phyloP scores from a whole-genome alignment of 2,888 invertebrate genomes.

The Dryomyza anilis region DNA sequence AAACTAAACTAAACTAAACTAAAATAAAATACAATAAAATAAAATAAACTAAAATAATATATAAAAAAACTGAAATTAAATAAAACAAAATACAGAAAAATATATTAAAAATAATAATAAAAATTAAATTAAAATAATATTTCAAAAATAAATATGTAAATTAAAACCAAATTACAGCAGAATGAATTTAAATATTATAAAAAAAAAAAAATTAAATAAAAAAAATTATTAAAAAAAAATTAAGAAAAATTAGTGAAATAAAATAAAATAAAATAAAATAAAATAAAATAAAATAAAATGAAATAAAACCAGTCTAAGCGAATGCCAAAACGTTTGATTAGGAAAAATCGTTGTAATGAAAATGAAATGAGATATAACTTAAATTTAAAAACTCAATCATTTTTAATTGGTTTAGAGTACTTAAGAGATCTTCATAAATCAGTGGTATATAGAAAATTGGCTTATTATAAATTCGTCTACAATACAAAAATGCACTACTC shows the following conservation, averaged over 20 bases:
- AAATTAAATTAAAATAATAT: not conserved
- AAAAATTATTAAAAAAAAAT: not conserved
- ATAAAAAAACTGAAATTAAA: not conserved
- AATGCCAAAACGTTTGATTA: no score
- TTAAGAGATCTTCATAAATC: no score
- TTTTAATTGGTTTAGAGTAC: no score
- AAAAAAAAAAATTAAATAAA: slow-evolving; percentile 5
- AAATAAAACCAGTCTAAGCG: not conserved
- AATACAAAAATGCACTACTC: no score
- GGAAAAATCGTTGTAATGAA: no score
- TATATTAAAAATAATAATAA: not conserved
- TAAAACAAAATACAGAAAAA: not conserved
- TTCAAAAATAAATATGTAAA: not conserved
- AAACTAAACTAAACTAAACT: not conserved
- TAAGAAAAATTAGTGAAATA: not conserved
- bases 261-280: not conserved
- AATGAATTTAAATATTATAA: not conserved
- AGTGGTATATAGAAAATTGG: no score
- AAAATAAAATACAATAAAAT: not conserved
- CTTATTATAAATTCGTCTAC: no score
- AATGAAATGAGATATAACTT: no score
- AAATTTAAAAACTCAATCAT: no score
- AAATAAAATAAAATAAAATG: not conserved
- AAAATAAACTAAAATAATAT: no score
- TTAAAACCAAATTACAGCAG: not conserved